These are phyloP conservation scores for Sarcophaga bullata DNA, from an alignment of 1,140 invertebrate genomes.

Conservation along the genomic window DNA sequence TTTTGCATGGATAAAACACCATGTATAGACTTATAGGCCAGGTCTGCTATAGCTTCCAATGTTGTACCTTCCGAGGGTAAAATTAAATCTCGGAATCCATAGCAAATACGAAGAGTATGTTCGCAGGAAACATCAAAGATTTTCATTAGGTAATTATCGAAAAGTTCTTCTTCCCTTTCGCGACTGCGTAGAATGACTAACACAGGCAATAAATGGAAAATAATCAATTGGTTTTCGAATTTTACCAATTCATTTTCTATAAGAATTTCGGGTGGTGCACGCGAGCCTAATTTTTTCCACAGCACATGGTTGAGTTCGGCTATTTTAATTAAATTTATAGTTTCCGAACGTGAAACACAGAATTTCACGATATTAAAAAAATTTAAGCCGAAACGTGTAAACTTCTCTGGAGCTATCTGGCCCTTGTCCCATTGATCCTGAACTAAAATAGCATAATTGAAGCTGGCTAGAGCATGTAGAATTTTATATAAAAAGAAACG, in stretches of 20 bases:
- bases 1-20: conserved; percentile 69
- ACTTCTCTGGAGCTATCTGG: conserved; percentile 52
- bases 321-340: conserved; percentile 58
- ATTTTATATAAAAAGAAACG: conserved; percentile 54
- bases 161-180: conserved; percentile 66
- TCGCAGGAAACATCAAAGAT: conserved; percentile 72
- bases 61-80: conserved; percentile 49
- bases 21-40: conserved; percentile 74
- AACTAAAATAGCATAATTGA: conserved; percentile 54
- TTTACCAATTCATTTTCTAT: conserved; percentile 62
- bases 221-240: conserved; percentile 70
- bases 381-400: conserved; percentile 60
- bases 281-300: conserved; percentile 58
- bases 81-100: conserved; percentile 67
- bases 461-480: conserved; percentile 51
- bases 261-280: conserved; percentile 57
- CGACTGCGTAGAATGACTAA: conserved; percentile 67
- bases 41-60: conserved; percentile 65
- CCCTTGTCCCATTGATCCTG: conserved; percentile 56
- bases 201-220: conserved; percentile 72
- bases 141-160: conserved; percentile 73
- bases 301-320: conserved; percentile 63
- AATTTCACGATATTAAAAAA: conserved; percentile 68
- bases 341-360: conserved; percentile 65
- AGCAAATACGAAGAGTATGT: conserved; percentile 72